Conservation (phyloP, 2,113 vertebrate genomes). For the Lamprologus tigripictilis region DNA sequence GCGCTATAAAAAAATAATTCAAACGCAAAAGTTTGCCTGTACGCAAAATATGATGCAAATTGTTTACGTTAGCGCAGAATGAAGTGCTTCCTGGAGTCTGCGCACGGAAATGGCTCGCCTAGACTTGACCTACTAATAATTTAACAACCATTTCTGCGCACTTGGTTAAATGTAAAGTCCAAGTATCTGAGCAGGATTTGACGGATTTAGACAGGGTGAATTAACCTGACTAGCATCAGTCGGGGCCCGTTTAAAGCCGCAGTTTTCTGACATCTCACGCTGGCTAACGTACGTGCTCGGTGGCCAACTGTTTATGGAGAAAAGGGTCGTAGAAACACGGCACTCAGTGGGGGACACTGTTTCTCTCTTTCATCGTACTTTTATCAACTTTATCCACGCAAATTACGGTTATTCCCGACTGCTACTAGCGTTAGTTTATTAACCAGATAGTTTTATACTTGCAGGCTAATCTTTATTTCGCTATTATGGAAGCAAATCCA, state of each 20-base stretch:
- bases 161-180: background rate
- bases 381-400: background rate
- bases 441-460: background rate
- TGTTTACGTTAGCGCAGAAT: slow-evolving; percentile 38
- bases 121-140: background rate
- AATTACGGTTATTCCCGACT: background rate
- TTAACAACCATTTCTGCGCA: background rate
- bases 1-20: background rate
- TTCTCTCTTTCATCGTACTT: background rate
- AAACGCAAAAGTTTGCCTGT: slow-evolving; percentile 17
- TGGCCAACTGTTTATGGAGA: slow-evolving; percentile 63
- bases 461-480: background rate
- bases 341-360: background rate
- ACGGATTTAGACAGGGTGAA: background rate
- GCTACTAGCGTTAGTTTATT: background rate
- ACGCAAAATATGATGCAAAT: slow-evolving; percentile 10
- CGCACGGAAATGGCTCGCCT: background rate
- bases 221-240: background rate
- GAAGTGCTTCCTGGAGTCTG: slow-evolving; percentile 27
- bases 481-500: background rate
- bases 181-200: background rate
- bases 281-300: slow-evolving; percentile 54
- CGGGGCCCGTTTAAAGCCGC: slow-evolving; percentile 28
- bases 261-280: slow-evolving; percentile 4
- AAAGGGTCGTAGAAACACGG: background rate